Conservation (phyloP, 2,888 invertebrate genomes). For the Abrostola tripartita region DNA sequence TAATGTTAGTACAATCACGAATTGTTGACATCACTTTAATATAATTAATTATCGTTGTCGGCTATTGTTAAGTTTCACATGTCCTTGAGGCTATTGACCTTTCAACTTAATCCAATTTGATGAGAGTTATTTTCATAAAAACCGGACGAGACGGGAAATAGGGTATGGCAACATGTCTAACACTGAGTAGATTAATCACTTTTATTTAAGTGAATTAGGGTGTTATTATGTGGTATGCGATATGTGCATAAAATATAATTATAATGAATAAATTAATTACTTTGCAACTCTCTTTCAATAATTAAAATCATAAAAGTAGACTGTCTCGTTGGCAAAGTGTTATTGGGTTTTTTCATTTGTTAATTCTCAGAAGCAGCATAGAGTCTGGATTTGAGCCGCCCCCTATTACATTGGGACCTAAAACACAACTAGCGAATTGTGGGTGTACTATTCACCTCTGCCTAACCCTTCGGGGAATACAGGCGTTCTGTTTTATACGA, state of each 20-base stretch:
- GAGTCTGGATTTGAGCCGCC: too few species aligned
- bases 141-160: conserved; percentile 58
- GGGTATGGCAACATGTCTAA: conserved; percentile 52
- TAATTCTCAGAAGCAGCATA: too few species aligned
- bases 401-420: too few species aligned
- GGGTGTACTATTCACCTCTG: too few species aligned
- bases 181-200: conserved; percentile 49
- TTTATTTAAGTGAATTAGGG: conserved; percentile 40
- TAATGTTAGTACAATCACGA: too few species aligned
- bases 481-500: neutral
- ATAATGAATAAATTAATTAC: neutral
- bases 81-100: conserved; percentile 60
- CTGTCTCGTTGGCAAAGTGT: too few species aligned
- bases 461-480: too few species aligned
- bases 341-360: too few species aligned
- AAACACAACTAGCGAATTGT: too few species aligned
- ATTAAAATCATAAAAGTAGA: too few species aligned
- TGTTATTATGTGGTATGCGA: neutral
- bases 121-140: conserved; percentile 64
- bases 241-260: neutral
- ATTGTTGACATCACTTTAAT: conserved; percentile 37
- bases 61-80: conserved; percentile 53
- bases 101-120: conserved; percentile 65
- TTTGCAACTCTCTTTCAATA: too few species aligned
- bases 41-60: conserved; percentile 47